These are phyloP conservation scores for Proteles cristata DNA, from an alignment of 2,113 vertebrate genomes.

Conservation along the genomic window DNA sequence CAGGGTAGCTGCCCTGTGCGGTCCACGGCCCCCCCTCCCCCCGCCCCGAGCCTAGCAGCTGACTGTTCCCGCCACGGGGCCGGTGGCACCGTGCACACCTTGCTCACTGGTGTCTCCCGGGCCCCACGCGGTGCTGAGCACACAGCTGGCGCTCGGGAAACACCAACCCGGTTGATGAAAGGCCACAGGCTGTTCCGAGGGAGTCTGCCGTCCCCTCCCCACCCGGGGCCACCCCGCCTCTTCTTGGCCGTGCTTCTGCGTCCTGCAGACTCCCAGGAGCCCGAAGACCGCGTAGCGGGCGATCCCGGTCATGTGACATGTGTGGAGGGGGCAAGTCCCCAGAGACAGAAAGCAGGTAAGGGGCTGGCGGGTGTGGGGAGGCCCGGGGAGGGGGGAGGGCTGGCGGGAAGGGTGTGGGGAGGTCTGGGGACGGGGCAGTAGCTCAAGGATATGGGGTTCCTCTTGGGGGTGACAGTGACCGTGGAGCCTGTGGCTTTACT, in stretches of 20 bases:
- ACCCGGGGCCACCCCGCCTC: background rate
- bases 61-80: too few relatives aligned
- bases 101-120: fast-evolving
- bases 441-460: fast-evolving
- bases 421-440: fast-evolving
- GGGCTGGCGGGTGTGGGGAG: too few relatives aligned
- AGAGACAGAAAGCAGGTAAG: fast-evolving
- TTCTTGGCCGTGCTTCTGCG: fast-evolving
- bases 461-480: background rate
- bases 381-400: too few relatives aligned
- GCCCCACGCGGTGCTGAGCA: fast-evolving
- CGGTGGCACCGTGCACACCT: fast-evolving
- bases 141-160: background rate
- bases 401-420: too few relatives aligned
- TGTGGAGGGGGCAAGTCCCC: fast-evolving
- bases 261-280: background rate
- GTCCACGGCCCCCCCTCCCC: too few relatives aligned
- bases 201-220: background rate
- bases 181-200: background rate
- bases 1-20: fast-evolving
- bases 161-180: fast-evolving
- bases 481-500: background rate
- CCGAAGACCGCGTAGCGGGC: too few relatives aligned
- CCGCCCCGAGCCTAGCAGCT: fast-evolving
- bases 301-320: background rate